Base-by-base conservation (phyloP, 2,888 invertebrate species). In the Ornithoptera alexandrae region DNA sequence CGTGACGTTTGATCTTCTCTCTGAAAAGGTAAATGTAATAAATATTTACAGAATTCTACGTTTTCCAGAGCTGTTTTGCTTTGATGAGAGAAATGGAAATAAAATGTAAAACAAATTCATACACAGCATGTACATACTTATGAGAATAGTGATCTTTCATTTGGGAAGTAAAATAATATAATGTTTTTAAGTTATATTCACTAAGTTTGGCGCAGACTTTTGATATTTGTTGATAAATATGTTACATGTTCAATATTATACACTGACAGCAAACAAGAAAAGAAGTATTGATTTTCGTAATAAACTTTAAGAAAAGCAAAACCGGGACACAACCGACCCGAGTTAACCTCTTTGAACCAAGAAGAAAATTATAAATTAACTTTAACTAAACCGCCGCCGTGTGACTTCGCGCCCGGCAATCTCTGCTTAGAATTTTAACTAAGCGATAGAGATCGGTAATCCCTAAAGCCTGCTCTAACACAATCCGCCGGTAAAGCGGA, bases 361-460 rank as follows among this genome's bases (percentile, higher is more conserved):
- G 68, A 81, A 80, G 82, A 81, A 88, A 85, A 86, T 88, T 83
- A 81, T 81, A 84, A 88, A 88, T 88, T 86, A 88, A 87, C 85
- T 89, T 89, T 84, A 80, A 83, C 77, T 81, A 83, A 84, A 82
- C 80, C 84, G 79, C 81, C 81, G 78, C 81, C 81, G 82, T 87
- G 85, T 82, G 85, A 86, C 82, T 88, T 88, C 77, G 81, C 83
- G 82, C 84, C 82, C 79, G 80, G 81, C 83, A 84, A 82, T 84
- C 81, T 86, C 87, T 86, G 84, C 79, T 80, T 78, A 75, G 89
- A 90, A 90, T 91, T 84, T 90, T 87, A 91, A 91, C 85, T 85
- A 90, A 86, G 73, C 82, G 85, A 87, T 89, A 85, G 85, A 85
- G 87, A 89, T 90, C 87, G 84, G 85, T 85, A 88, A 88, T 90